Base-by-base conservation (phyloP, 2,888 invertebrate genomes). In the Corythucha ciliata region DNA sequence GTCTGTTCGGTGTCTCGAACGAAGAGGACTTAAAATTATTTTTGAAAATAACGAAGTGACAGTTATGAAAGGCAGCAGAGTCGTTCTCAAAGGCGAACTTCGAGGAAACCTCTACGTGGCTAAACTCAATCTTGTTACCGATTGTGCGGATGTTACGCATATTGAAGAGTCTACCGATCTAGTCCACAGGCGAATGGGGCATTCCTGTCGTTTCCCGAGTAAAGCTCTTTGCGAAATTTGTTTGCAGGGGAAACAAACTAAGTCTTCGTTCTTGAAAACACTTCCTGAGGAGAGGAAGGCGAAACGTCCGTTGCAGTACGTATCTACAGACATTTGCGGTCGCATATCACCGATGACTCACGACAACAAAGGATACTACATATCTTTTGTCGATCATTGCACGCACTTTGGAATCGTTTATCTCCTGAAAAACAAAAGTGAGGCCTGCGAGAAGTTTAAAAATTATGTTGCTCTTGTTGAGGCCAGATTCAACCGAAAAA, bases 171-270 rank as follows among this genome's bases (percentile, higher is more conserved):
- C 39, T 4, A 20, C 18, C 14, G 39, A 37, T 5, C 4, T 37
- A 18, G 21, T 37, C 20, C 41, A 41, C 41, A 41, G 41, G 10
- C 41, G 41, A 4, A 41, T 41, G 41, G 41, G 41, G 26, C 41
- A 41, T 24, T 39, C 39, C 21, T n/a, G 39, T 20, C 21, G 16
- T 21, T 39, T n/a, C 39, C 21, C 39, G n/a, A 6, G n/a, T 5
- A 24, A 14, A 10, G 21, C 4, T 16, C 12, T 41, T 25, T 41
- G 41, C 27, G 41, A 41, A 4, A 18, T 41, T 12, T 41, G 41
- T 41, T 41, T 41, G 16, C 25, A 25, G 16, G 22, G 18, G 8
- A 41, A 41, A 41, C 41, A 41, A 14, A 14, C 3, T 3, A 10
- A 18, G 12, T n/a, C 4, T 4, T 27, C 41, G 10, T 41, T 41